Conservation (phyloP, 2,113 vertebrate genomes). For the Pseudopipra pipra region DNA sequence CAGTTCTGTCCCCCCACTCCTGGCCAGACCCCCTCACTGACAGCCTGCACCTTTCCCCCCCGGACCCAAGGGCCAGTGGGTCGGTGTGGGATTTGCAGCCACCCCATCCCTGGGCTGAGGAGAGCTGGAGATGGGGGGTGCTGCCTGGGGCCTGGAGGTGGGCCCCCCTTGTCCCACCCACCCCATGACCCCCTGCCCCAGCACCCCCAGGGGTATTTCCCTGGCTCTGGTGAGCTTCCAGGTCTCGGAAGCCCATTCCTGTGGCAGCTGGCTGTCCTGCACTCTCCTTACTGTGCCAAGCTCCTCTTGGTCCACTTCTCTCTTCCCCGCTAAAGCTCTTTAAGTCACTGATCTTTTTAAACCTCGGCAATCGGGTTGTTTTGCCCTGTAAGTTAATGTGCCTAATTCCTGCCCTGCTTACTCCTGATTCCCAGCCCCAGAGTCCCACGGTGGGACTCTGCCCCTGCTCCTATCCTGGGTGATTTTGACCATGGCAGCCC, state of each 20-base stretch:
- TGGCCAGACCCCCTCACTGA: not conserved
- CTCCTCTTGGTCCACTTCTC: constrained; percentile 26
- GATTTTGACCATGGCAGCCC: rapidly evolving
- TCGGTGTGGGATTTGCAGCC: not conserved
- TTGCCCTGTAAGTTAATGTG: not conserved
- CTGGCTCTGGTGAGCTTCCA: not conserved
- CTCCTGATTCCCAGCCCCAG: not conserved
- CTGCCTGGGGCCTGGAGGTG: not conserved
- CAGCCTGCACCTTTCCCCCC: not conserved
- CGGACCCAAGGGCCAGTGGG: not conserved
- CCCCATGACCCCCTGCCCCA: not conserved
- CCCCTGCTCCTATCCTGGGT: not conserved
- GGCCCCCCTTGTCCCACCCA: not conserved
- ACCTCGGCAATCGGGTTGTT: not conserved
- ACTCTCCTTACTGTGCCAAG: not conserved
- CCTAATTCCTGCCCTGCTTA: not conserved
- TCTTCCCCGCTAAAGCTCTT: not conserved
- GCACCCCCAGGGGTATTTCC: not conserved
- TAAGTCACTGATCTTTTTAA: constrained; percentile 47
- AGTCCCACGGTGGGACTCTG: rapidly evolving
- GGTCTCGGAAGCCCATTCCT: rapidly evolving
- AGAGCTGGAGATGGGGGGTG: rapidly evolving
- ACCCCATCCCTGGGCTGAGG: not conserved
- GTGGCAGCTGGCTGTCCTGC: rapidly evolving
- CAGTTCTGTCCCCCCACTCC: rapidly evolving